Percentiles rank a stretch among this genome's conserved stretches.
These are phyloP conservation scores for Caenorhabditis inopinata DNA, from an alignment of 1,140 invertebrate species.

Conservation along the genomic window DNA sequence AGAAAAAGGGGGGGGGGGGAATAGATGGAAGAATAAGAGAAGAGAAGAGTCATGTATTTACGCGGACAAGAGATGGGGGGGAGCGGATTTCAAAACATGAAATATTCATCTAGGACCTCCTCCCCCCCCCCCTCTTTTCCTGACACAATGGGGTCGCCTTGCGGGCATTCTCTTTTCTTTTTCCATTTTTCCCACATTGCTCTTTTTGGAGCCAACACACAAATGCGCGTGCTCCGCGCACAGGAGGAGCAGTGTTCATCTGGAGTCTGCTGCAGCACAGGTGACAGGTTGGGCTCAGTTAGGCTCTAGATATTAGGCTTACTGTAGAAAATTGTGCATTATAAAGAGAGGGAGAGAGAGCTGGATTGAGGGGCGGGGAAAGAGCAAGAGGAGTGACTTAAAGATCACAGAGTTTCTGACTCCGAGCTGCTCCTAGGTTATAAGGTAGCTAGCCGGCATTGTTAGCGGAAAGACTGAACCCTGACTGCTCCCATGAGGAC, in stretches of 20 bases:
- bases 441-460: too few species aligned
- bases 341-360: too few species aligned
- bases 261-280: too few species aligned
- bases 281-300: too few species aligned
- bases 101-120: slow-evolving; percentile 31
- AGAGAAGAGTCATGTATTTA: slow-evolving; percentile 15
- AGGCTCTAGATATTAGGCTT: too few species aligned
- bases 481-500: too few species aligned
- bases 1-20: neutral
- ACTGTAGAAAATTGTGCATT: too few species aligned
- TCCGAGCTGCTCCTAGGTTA: too few species aligned
- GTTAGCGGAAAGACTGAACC: too few species aligned
- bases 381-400: too few species aligned
- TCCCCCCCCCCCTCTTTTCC: slow-evolving; percentile 1
- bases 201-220: slow-evolving; percentile 33
- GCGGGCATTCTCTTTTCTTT: neutral
- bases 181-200: slow-evolving; percentile 18
- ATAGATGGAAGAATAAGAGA: neutral
- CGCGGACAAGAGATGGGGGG: slow-evolving; percentile 1
- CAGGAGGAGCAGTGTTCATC: neutral
- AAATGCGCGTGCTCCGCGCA: neutral
- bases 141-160: slow-evolving; percentile 33
- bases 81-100: slow-evolving; percentile 34
- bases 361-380: too few species aligned
- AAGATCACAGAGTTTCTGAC: too few species aligned